Evolutionary conservation across 2,113 vertebrate species (phyloP).

Genomic region (Ochotona princeps): DNA sequence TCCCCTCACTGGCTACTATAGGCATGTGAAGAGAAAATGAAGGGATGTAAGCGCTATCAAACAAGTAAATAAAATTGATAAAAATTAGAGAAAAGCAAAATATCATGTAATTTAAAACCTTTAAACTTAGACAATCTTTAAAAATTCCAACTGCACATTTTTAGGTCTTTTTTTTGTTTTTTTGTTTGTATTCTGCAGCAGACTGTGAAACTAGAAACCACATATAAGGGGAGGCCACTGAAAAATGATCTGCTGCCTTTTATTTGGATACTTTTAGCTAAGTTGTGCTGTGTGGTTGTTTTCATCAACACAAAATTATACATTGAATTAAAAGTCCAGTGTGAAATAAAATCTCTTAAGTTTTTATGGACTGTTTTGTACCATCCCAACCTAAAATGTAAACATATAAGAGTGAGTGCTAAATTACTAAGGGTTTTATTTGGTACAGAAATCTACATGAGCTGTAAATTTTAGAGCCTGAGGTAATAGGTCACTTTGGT

Average conservation of each 20-base stretch:
- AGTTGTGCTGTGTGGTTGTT: background rate
- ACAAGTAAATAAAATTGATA: too few relatives aligned
- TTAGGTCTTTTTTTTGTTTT: background rate
- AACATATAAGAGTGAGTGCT: background rate
- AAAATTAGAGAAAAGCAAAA: background rate
- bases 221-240: background rate
- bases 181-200: background rate
- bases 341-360: background rate
- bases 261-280: conserved; percentile 18
- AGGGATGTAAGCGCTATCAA: too few relatives aligned
- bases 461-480: background rate
- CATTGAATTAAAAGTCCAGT: background rate
- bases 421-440: conserved; percentile 24
- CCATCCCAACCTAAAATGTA: background rate
- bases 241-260: background rate
- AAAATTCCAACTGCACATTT: background rate
- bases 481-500: background rate
- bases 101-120: background rate
- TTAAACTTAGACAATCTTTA: background rate
- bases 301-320: background rate
- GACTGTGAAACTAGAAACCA: background rate
- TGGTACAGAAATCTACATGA: background rate
- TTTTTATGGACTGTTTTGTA: background rate
- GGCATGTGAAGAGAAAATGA: too few relatives aligned
- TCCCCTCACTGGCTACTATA: too few relatives aligned